These are phyloP conservation scores for Micromussa lordhowensis DNA, from an alignment of 92 coral and sea anemone genomes.

Conservation along the genomic window DNA sequence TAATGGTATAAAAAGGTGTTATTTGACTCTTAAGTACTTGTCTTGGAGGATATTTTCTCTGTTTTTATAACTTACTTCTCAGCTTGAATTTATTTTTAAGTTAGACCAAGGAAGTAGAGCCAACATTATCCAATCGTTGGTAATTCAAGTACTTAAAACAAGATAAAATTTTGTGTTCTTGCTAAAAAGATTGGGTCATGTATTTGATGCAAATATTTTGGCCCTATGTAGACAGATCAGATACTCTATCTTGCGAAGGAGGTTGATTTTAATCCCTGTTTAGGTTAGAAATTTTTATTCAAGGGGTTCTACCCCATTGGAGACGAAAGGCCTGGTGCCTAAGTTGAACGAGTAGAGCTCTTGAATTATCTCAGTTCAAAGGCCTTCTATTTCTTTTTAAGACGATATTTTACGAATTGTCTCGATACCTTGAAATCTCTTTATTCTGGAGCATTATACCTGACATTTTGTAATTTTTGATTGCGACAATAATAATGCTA, in stretches of 20 bases:
- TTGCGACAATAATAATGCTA: neutral
- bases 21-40: neutral
- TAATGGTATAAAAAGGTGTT: neutral
- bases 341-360: neutral
- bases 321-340: neutral
- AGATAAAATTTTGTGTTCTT: neutral
- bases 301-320: neutral
- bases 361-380: neutral
- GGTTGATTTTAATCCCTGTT: neutral
- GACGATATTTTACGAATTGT: neutral
- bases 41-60: neutral
- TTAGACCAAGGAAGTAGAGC: neutral
- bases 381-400: neutral
- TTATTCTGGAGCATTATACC: neutral
- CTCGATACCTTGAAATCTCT: neutral
- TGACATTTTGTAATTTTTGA: slow-evolving; percentile 28
- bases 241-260: neutral
- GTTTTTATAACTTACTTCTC: neutral
- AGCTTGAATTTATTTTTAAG: neutral
- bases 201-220: neutral
- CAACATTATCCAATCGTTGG: neutral
- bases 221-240: neutral
- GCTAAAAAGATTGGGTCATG: neutral
- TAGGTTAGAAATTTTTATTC: neutral
- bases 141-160: neutral